Base-by-base conservation (phyloP, 1,140 invertebrate genomes). In the Papilio polyxenes region DNA sequence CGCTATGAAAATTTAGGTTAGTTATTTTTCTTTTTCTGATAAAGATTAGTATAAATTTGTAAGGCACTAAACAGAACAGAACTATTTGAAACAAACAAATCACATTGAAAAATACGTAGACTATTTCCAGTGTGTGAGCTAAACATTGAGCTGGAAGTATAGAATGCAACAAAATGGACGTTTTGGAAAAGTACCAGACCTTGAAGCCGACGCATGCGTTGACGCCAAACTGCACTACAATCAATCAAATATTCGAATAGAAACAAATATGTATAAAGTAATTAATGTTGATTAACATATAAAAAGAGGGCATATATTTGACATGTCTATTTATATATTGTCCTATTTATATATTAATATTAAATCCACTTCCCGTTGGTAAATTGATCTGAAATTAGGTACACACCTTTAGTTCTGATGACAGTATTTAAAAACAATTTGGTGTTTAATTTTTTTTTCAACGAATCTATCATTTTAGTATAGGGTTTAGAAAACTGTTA, bases 171-270 rank as follows among this genome's bases (percentile, higher is more conserved):
- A 10, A 75, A 75, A 75, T 49, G 17, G 44, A 44, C 13, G 13
- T 48, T 48, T 75, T 75, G 74, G 74, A 75, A 75, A n/a, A 75
- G 74, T 20, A 40, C 74, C 74, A 75, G 74, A 49, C 74, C 74
- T 75, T 75, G 74, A 75, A 20, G 74, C 40, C 23, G 20, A 37
- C 40, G 17, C 37, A 48, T 75, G 31, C 6, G 72, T 49, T 75
- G 74, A 48, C 72, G 23, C 31, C 9, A 37, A 20, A 69, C 62
- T 49, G 74, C 40, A 75, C n/a, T 49, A 65, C 3, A 65, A 74
- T 74, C 40, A 74, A 40, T 74, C 40, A 74, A 65, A 65, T 65
- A 65, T 31, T 37, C 11, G 23, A 37, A 72, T 72, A 1, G 4
- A 15, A 15, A 69, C 31, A 69, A 69, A 69, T 69, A 31, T 69